Percentiles rank a stretch among this genome's conserved stretches.
Evolutionary conservation across 2,888 invertebrate species (phyloP).

Genomic region (Galerucella nymphaeae): DNA sequence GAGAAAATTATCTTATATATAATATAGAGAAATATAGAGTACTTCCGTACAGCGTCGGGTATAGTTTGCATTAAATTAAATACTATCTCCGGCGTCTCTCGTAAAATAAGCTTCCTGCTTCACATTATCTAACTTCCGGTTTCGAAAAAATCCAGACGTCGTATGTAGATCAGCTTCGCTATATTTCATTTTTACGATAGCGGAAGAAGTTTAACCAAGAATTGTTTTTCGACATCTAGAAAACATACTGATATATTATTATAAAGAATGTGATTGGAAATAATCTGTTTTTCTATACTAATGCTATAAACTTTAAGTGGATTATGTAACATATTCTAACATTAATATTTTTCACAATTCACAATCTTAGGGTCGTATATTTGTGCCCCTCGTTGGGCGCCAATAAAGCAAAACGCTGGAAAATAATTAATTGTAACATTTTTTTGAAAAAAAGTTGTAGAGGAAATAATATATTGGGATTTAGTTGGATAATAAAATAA

Average conservation of each 20-base stretch:
- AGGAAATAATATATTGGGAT: neutral
- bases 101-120: slow-evolving; percentile 18
- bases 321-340: neutral
- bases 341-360: no score
- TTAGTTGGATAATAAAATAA: neutral
- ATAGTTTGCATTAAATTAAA: slow-evolving; percentile 28
- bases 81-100: slow-evolving; percentile 10
- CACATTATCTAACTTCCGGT: slow-evolving; percentile 17
- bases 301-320: slow-evolving; percentile 31
- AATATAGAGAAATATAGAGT: neutral
- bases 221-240: slow-evolving; percentile 42
- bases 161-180: slow-evolving; percentile 48
- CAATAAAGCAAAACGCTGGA: no score
- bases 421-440: no score
- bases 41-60: slow-evolving; percentile 4
- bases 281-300: slow-evolving; percentile 46
- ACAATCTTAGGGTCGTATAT: no score
- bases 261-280: slow-evolving; percentile 39
- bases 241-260: slow-evolving; percentile 42
- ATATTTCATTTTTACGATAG: slow-evolving; percentile 49
- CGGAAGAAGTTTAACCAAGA: slow-evolving; percentile 41
- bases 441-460: neutral
- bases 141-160: slow-evolving; percentile 40
- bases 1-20: neutral
- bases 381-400: no score